phyloP scores from a whole-genome alignment of 2,888 invertebrate genomes.

The Drosophila lutescens region DNA sequence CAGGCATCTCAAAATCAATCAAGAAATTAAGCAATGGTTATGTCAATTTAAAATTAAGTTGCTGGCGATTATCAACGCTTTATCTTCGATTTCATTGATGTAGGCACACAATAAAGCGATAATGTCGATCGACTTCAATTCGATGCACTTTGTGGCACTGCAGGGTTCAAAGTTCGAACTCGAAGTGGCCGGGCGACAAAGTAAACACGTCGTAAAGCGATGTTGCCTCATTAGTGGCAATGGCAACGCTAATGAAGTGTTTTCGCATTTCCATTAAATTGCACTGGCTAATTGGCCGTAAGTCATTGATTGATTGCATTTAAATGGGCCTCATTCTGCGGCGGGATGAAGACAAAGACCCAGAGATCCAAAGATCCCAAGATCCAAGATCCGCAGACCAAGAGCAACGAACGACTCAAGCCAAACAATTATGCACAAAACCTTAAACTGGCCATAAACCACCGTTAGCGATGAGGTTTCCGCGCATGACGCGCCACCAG shows the following conservation, averaged over 20 bases:
- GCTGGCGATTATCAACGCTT: neutral
- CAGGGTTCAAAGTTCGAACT: constrained; percentile 8
- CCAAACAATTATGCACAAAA: constrained; percentile 34
- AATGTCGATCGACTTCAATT: constrained; percentile 13
- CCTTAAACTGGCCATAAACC: constrained; percentile 47
- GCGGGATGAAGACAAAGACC: neutral
- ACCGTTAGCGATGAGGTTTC: constrained; percentile 47
- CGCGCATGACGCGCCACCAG: constrained; percentile 52
- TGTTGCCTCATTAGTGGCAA: constrained; percentile 21
- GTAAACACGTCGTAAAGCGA: constrained; percentile 31
- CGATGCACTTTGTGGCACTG: constrained; percentile 11
- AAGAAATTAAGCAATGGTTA: constrained; percentile 4
- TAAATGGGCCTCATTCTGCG: constrained; percentile 22
- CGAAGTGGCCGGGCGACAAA: constrained; percentile 14
- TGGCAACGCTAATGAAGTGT: constrained; percentile 42
- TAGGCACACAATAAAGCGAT: constrained; percentile 11
- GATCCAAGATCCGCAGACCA: neutral
- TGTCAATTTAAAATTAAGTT: constrained; percentile 18
- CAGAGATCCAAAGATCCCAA: neutral
- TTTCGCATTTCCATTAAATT: constrained; percentile 49
- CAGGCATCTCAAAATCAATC: constrained; percentile 2
- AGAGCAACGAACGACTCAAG: constrained; percentile 38
- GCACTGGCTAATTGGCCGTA: constrained; percentile 32
- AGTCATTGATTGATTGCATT: constrained; percentile 44
- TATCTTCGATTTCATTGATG: constrained; percentile 14